Percentiles rank a stretch among this genome's conserved stretches.
Evolutionary conservation across 2,888 invertebrate genomes (phyloP).

Genomic region (Nezara viridula): DNA sequence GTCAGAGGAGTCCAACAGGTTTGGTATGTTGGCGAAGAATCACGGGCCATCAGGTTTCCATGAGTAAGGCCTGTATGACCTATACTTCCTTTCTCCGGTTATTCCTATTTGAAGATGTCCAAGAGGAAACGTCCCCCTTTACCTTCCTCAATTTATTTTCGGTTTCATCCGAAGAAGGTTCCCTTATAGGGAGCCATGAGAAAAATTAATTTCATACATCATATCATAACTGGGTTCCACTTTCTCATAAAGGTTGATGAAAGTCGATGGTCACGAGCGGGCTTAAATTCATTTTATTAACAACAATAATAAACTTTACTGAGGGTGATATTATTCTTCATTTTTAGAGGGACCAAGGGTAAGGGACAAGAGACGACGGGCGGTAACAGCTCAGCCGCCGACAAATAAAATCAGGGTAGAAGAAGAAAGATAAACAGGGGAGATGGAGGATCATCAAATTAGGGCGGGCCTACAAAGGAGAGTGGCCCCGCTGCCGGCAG

Average conservation of each 20-base stretch:
- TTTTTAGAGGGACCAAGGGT: neutral
- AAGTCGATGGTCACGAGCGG: neutral
- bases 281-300: neutral
- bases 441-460: constrained; percentile 32
- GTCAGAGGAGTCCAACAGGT: too few relatives aligned
- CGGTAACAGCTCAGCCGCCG: neutral
- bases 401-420: constrained; percentile 31
- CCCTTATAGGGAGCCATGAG: neutral
- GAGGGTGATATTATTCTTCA: neutral
- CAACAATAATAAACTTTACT: constrained; percentile 4
- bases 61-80: too few relatives aligned
- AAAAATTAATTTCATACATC: neutral
- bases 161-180: too few relatives aligned
- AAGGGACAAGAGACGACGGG: neutral
- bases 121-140: too few relatives aligned
- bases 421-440: constrained; percentile 44
- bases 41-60: too few relatives aligned
- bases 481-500: constrained; percentile 6
- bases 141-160: too few relatives aligned
- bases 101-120: too few relatives aligned
- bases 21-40: too few relatives aligned
- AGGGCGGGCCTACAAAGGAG: constrained; percentile 24
- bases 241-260: neutral
- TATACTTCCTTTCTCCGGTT: too few relatives aligned
- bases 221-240: neutral